Percentiles rank a stretch among this genome's conserved stretches.
Conservation (phyloP, 2,888 invertebrate genomes). For the Melikaiella ostensackeni region DNA sequence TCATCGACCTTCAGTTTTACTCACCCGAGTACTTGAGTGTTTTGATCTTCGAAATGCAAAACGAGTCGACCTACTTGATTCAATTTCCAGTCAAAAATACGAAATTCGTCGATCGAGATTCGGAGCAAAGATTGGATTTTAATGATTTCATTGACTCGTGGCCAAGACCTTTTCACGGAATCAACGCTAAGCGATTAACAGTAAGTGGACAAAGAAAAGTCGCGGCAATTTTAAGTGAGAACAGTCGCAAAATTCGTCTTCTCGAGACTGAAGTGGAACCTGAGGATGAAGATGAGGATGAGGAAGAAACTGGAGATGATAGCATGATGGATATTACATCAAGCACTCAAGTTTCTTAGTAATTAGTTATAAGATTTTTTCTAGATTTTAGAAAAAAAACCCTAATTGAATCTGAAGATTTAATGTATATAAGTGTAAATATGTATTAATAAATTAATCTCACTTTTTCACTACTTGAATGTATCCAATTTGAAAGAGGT, state of each 20-base stretch:
- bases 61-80: constrained; percentile 66
- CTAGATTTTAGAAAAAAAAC: background rate
- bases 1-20: constrained; percentile 88
- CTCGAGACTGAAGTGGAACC: constrained; percentile 97
- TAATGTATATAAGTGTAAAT: constrained; percentile 36
- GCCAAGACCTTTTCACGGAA: constrained; percentile 70
- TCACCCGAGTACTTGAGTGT: constrained; percentile 85
- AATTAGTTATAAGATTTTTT: background rate
- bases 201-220: constrained; percentile 92
- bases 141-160: constrained; percentile 65
- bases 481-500: too few species aligned
- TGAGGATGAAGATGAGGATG: constrained; percentile 91
- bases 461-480: background rate
- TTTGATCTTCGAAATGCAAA: constrained; percentile 75
- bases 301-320: constrained; percentile 64
- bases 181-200: constrained; percentile 81
- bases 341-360: constrained; percentile 42
- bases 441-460: background rate
- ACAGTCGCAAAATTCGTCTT: constrained; percentile 87
- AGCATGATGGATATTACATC: constrained; percentile 64
- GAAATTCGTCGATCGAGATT: constrained; percentile 51
- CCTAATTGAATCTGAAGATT: background rate
- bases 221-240: constrained; percentile 90
- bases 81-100: constrained; percentile 67
- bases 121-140: constrained; percentile 60